Conservation (phyloP, 2,888 invertebrate species). For the Synergus laeviventris region DNA sequence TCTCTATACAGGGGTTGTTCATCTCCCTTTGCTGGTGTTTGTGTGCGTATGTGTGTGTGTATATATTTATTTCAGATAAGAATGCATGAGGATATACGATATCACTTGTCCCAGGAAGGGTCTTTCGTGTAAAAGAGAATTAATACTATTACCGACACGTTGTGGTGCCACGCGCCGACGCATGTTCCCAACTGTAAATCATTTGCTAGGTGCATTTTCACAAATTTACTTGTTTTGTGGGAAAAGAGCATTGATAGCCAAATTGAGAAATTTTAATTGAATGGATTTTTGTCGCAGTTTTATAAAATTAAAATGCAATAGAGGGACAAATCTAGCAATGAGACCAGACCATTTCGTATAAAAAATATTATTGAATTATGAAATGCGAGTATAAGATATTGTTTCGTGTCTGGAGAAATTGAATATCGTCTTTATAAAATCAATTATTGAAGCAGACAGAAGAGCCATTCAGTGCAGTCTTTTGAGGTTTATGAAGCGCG, state of each 20-base stretch:
- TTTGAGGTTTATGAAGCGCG: slow-evolving; percentile 37
- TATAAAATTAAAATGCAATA: too few species aligned
- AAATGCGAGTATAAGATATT: not conserved
- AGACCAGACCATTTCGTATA: not conserved
- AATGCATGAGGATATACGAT: slow-evolving; percentile 31
- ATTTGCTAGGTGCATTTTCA: slow-evolving; percentile 15
- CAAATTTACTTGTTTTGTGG: slow-evolving; percentile 8
- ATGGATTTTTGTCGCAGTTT: too few species aligned
- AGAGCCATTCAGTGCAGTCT: slow-evolving; percentile 16
- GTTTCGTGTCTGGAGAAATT: slow-evolving; percentile 25
- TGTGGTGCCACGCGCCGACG: slow-evolving; percentile 62
- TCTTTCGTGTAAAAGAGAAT: slow-evolving; percentile 40
- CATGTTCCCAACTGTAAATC: slow-evolving; percentile 14
- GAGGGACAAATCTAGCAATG: not conserved
- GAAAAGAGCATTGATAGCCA: not conserved
- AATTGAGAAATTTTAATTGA: not conserved
- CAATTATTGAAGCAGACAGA: slow-evolving; percentile 32
- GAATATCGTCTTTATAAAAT: slow-evolving; percentile 48
- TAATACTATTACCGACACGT: slow-evolving; percentile 62
- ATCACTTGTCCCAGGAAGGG: slow-evolving; percentile 31
- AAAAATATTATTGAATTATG: not conserved
- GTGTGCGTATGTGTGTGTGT: slow-evolving; percentile 2
- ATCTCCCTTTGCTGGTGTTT: slow-evolving; percentile 34
- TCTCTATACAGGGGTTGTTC: slow-evolving; percentile 61
- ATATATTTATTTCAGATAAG: slow-evolving; percentile 32